phyloP scores from a whole-genome alignment of 2,888 invertebrate species.

The Heliothis peltigera region DNA sequence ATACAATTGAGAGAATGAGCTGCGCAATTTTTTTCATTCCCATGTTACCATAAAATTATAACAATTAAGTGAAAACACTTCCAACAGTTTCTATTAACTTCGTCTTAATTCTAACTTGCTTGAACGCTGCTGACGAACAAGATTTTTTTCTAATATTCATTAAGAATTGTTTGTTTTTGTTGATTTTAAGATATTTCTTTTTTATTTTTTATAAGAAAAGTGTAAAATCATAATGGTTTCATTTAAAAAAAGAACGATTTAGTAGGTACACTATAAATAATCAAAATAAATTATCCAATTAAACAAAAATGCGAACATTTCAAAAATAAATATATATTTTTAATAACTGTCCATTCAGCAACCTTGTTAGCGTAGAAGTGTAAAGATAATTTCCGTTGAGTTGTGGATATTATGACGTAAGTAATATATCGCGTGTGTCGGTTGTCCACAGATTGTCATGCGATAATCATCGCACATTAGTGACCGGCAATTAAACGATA shows the following conservation, averaged over 20 bases:
- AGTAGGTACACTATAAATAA: no score
- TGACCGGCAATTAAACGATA: slow-evolving; percentile 41
- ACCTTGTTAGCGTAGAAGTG: slow-evolving; percentile 41
- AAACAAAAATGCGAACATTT: neutral
- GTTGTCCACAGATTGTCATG: slow-evolving; percentile 38
- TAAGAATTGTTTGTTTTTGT: no score
- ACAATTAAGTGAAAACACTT: slow-evolving; percentile 47
- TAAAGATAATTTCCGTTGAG: slow-evolving; percentile 52
- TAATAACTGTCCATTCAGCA: slow-evolving; percentile 22
- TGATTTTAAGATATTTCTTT: no score
- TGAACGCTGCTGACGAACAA: neutral
- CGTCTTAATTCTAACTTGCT: no score
- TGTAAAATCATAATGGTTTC: no score
- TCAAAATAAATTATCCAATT: neutral
- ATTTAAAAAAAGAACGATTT: no score
- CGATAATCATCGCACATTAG: slow-evolving; percentile 42
- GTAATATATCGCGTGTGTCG: slow-evolving; percentile 41
- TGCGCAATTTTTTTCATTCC: slow-evolving; percentile 33
- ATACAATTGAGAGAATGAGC: slow-evolving; percentile 45
- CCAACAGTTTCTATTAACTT: neutral
- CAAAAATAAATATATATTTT: slow-evolving; percentile 6
- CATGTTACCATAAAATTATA: slow-evolving; percentile 46
- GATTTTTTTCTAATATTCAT: no score
- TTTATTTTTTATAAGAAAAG: no score
- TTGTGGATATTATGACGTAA: slow-evolving; percentile 29